These are phyloP conservation scores for Gymnodraco acuticeps DNA, from an alignment of 2,797 vertebrate genomes.

Conservation along the genomic window DNA sequence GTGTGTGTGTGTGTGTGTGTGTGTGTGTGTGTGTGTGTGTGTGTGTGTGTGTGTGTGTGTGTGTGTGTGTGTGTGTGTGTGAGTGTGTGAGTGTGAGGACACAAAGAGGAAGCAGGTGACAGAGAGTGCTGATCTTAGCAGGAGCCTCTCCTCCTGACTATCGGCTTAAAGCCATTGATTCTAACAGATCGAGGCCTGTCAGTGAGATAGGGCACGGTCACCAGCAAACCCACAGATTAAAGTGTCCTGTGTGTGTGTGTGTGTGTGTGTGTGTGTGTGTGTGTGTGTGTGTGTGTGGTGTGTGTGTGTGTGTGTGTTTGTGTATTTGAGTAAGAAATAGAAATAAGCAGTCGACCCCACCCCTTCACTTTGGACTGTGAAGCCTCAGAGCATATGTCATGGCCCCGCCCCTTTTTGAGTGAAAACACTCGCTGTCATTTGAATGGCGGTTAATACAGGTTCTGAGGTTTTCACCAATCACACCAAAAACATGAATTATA, in stretches of 20 bases:
- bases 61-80: neutral
- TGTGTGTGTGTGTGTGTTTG: neutral
- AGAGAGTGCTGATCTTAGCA: slow-evolving; percentile 74
- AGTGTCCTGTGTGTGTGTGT: neutral
- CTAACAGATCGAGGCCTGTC: slow-evolving; percentile 59
- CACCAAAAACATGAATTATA: no score
- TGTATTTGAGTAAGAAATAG: slow-evolving; percentile 8
- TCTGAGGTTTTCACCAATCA: no score
- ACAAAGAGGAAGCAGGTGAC: slow-evolving; percentile 26
- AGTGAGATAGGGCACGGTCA: slow-evolving; percentile 39
- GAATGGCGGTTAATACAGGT: no score
- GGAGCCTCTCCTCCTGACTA: slow-evolving; percentile 57
- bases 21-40: slow-evolving; percentile 3
- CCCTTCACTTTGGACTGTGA: neutral
- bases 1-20: no score
- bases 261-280: slow-evolving; percentile 9
- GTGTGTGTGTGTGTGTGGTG: no score
- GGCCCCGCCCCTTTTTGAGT: no score
- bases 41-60: slow-evolving; percentile 29
- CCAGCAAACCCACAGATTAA: slow-evolving; percentile 35
- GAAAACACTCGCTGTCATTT: no score
- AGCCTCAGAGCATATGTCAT: no score
- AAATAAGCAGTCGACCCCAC: neutral
- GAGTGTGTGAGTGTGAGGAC: neutral
- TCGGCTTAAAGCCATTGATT: slow-evolving; percentile 77